Percentiles rank a stretch among this genome's conserved stretches.
Conservation (phyloP, 2,888 invertebrate species). For the Sarcophaga carnaria region DNA sequence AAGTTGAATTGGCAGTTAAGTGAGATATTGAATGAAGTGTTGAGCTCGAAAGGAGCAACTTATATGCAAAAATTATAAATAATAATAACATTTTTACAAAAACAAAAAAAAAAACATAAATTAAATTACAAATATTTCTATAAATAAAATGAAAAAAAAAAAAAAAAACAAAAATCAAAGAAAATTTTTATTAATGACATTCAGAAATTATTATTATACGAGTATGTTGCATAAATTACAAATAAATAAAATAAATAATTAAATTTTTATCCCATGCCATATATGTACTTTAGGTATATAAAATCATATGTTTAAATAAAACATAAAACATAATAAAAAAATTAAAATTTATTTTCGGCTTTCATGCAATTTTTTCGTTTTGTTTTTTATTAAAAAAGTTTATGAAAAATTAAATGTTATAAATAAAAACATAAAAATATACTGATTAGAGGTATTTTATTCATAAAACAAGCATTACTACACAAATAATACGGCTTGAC, state of each 20-base stretch:
- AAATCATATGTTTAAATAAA: conserved; percentile 8
- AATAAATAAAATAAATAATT: no score
- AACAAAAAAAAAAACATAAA: neutral
- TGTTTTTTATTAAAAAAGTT: conserved; percentile 68
- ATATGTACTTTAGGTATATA: conserved; percentile 49
- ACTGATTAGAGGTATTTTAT: conserved; percentile 70
- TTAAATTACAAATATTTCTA: conserved; percentile 17
- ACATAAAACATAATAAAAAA: conserved; percentile 66
- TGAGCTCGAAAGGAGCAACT: neutral
- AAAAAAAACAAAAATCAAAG: conserved; percentile 19
- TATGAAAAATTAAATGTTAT: conserved; percentile 75
- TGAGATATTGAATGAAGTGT: no score
- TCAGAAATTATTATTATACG: conserved; percentile 63
- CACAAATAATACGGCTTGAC: conserved; percentile 49
- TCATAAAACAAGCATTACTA: conserved; percentile 28
- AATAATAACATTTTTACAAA: neutral
- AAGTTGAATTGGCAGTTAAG: no score
- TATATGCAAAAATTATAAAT: neutral
- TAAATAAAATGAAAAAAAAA: neutral
- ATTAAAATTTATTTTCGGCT: conserved; percentile 60
- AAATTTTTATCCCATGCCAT: no score
- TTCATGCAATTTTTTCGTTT: conserved; percentile 67
- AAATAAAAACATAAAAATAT: conserved; percentile 58
- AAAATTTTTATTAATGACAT: conserved; percentile 66
- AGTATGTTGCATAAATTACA: conserved; percentile 46